A percentile compares a stretch with the other conserved stretches of the same genome.
Conservation (phyloP, 2,113 vertebrate genomes). For the Pithys albifrons region DNA sequence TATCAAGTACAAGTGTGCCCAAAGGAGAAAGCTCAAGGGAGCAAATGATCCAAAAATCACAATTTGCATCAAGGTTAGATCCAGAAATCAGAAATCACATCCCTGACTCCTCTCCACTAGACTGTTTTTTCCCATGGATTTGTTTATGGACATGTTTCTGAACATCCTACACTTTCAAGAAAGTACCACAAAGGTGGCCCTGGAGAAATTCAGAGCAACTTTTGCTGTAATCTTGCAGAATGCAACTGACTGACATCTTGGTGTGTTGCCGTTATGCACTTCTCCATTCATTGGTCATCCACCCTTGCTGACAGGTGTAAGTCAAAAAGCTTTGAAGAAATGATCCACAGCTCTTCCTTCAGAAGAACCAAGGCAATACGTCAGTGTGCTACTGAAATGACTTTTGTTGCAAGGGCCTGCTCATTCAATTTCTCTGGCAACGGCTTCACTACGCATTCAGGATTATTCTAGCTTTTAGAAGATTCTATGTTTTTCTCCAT, state of each 20-base stretch:
- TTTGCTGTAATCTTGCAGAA: neutral
- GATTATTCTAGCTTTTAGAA: neutral
- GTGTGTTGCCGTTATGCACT: neutral
- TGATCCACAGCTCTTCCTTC: neutral
- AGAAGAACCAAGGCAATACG: neutral
- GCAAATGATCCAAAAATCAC: neutral
- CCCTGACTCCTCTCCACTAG: neutral
- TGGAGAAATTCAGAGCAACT: neutral
- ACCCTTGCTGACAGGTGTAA: neutral
- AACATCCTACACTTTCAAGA: neutral
- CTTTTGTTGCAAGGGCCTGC: neutral
- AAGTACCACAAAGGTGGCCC: neutral
- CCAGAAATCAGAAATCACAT: neutral
- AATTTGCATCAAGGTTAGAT: neutral
- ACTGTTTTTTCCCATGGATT: neutral
- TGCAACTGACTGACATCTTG: fast-evolving
- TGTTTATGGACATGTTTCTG: neutral
- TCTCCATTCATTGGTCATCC: neutral
- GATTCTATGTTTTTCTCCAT: neutral
- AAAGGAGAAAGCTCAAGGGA: neutral
- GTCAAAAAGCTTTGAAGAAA: neutral
- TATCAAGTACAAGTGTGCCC: neutral
- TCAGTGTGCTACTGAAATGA: neutral
- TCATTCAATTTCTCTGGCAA: neutral
- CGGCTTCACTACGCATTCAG: fast-evolving